These are phyloP conservation scores for Rhynchophorus ferrugineus DNA, from an alignment of 1,140 invertebrate genomes.

Conservation along the genomic window DNA sequence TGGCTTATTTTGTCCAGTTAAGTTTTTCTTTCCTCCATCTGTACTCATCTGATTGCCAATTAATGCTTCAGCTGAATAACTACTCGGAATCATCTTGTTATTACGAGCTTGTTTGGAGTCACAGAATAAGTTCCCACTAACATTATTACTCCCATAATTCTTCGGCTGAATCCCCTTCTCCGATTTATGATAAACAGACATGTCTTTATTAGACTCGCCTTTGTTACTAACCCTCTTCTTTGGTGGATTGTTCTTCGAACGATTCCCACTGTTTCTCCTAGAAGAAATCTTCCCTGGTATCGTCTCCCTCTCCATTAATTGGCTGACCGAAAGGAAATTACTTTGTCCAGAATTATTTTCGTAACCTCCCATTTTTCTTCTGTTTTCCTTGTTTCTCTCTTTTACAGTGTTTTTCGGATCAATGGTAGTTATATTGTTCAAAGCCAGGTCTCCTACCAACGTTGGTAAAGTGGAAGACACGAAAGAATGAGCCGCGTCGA, in stretches of 20 bases:
- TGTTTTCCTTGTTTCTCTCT: conserved; percentile 32
- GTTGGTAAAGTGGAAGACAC: conserved; percentile 49
- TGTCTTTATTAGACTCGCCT: conserved; percentile 5
- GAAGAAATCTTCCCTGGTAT: conserved; percentile 22
- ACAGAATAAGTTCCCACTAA: conserved; percentile 21
- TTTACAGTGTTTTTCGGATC: conserved; percentile 24
- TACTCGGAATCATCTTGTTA: conserved; percentile 38
- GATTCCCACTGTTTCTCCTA: conserved; percentile 30
- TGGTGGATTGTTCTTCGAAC: conserved; percentile 13
- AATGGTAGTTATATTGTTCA: conserved; percentile 40
- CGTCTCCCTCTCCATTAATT: conserved; percentile 51
- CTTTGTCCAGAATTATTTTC: conserved; percentile 26
- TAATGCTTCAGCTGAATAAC: conserved; percentile 53
- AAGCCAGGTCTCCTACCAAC: conserved; percentile 50
- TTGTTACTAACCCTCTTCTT: conserved; percentile 14
- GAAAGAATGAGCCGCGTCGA: conserved; percentile 38
- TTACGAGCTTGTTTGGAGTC: conserved; percentile 20
- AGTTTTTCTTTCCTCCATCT: conserved; percentile 22
- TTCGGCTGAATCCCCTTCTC: conserved; percentile 14
- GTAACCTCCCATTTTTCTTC: conserved; percentile 12
- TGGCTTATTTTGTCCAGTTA: conserved; percentile 22
- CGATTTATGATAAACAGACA: conserved; percentile 9
- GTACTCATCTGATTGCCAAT: conserved; percentile 41
- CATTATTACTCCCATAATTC: conserved; percentile 21
- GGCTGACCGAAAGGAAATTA: conserved; percentile 56